These are phyloP conservation scores for Sepiola atlantica DNA, from an alignment of 2,888 invertebrate genomes.

Conservation along the genomic window DNA sequence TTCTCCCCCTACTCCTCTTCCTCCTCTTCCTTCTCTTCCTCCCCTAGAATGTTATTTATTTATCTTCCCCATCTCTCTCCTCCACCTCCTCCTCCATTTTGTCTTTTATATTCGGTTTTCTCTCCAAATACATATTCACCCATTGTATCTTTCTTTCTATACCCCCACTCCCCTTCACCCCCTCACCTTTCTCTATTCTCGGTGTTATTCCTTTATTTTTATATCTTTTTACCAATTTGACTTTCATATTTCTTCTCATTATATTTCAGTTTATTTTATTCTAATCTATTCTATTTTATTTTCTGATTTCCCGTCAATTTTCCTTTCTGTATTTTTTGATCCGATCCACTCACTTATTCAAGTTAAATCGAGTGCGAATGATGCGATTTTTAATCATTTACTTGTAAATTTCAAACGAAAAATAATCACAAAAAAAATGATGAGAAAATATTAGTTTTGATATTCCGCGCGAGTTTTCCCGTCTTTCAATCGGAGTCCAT, in stretches of 20 bases:
- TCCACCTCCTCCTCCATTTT: background rate
- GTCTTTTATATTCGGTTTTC: background rate
- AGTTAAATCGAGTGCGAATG: conserved; percentile 32
- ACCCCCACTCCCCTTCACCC: background rate
- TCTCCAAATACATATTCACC: background rate
- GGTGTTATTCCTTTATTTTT: background rate
- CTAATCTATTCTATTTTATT: background rate
- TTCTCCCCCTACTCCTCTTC: background rate
- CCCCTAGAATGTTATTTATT: background rate
- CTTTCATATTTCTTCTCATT: background rate
- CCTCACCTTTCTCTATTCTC: background rate
- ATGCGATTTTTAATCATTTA: conserved; percentile 32
- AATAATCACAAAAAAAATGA: background rate
- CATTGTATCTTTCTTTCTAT: background rate
- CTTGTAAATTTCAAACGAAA: conserved; percentile 20
- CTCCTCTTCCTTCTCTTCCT: background rate
- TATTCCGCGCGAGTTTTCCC: background rate
- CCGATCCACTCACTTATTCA: conserved; percentile 18
- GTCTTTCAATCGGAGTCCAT: conserved; percentile 4
- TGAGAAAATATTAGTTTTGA: background rate
- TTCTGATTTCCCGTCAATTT: background rate
- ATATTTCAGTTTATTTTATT: too few relatives aligned
- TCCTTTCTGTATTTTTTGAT: background rate
- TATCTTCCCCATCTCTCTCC: background rate
- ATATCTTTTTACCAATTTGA: background rate